Base-by-base conservation (phyloP, 2,797 vertebrate species). In the Falco peregrinus region DNA sequence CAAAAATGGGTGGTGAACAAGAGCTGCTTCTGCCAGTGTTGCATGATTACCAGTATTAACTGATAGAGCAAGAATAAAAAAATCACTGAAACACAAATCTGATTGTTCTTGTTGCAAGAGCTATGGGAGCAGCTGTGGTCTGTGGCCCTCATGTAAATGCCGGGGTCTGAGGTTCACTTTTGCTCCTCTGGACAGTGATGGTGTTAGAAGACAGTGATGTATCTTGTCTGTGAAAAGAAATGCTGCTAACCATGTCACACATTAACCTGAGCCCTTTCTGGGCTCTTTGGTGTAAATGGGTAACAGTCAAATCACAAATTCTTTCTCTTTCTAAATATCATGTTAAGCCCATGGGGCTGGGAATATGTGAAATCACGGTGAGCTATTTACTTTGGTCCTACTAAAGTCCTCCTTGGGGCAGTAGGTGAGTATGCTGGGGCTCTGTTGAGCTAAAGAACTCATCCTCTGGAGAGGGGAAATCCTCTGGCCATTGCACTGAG, bases 291-390 rank as follows among this genome's bases (percentile, higher is more conserved):
- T 78, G 21, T 29, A 50, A 75, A 60, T 47, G 45, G 19, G 29
- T 68, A 53, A 61, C 22, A 60, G 54, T 37, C 59, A 80, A 81
- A 71, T 12, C 19, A 57, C 20, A 61, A 94, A 68, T 48, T 31
- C 63, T 71, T 91, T 71, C 31, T 29, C 26, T 69, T 63, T 84
- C 35, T n/a, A 43, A 84, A 84, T 64, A 71, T 51, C 33, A 15
- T 0, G 1, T 68, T 47, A 54, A 75, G 11, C 8, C 22, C 10
- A 1, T 0, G 5, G 8, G 25, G 10, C 20, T 67, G 28, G 41
- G 20, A 68, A 59, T 29, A 29, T 11, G 7, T 64, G 74, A 91
- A 94, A 91, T 73, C 54, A 69, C 59, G 68, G 29, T 48, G 68
- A 50, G 31, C 10, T 57, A 5, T 88, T 84, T 86, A 33, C 24